These are phyloP conservation scores for Catalaphyllia jardinei DNA, from an alignment of 64 coral and sea anemone genomes.

Conservation along the genomic window DNA sequence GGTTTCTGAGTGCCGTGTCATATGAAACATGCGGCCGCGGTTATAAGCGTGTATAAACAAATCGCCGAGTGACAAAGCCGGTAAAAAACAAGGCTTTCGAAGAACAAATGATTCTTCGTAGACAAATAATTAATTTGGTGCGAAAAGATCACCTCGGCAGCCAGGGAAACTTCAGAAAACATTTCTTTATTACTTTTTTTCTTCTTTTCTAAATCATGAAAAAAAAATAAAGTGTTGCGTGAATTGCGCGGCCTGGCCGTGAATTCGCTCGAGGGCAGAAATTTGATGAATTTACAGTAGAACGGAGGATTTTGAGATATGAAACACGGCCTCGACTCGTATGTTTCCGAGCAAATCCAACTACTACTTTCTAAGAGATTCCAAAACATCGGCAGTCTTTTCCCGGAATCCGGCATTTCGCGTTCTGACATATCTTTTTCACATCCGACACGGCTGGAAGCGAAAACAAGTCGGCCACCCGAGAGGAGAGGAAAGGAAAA, in stretches of 20 bases:
- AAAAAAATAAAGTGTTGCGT: conserved; percentile 36
- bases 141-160: conserved; percentile 22
- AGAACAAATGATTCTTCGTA: conserved; percentile 18
- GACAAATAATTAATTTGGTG: conserved; percentile 5
- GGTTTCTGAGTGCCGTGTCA: conserved; percentile 38
- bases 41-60: neutral
- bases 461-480: conserved; percentile 49
- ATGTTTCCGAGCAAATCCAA: neutral
- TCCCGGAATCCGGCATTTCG: neutral
- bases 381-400: neutral
- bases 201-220: neutral
- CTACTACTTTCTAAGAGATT: conserved; percentile 4
- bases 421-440: conserved; percentile 20
- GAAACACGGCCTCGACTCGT: neutral
- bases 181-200: conserved; percentile 9
- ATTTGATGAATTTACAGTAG: conserved; percentile 32
- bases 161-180: conserved; percentile 14
- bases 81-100: conserved; percentile 8
- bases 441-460: conserved; percentile 33
- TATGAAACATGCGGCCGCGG: conserved; percentile 37
- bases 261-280: conserved; percentile 35
- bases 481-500: conserved; percentile 20
- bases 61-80: neutral
- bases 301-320: neutral
- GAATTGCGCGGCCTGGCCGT: conserved; percentile 14